These are phyloP conservation scores for Acleris holmiana DNA, from an alignment of 2,888 invertebrate species.

Conservation along the genomic window DNA sequence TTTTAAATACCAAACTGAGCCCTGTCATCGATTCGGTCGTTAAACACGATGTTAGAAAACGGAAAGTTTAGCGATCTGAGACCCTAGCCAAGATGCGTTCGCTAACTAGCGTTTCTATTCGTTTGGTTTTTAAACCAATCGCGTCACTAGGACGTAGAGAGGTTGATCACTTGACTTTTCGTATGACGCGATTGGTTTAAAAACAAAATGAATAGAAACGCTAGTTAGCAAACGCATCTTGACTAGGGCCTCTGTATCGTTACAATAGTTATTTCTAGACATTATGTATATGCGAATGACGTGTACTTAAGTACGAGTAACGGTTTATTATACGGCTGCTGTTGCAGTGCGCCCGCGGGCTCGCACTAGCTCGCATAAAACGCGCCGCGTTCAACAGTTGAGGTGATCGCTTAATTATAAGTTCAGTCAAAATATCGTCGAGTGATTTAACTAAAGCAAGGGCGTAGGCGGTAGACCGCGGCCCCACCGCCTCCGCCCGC, in stretches of 20 bases:
- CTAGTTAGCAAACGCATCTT: too few relatives aligned
- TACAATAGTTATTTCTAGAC: constrained; percentile 49
- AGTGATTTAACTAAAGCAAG: constrained; percentile 20
- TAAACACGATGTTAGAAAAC: constrained; percentile 57
- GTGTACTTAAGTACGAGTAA: constrained; percentile 32
- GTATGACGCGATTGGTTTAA: too few relatives aligned
- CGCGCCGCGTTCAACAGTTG: constrained; percentile 48
- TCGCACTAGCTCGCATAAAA: constrained; percentile 41
- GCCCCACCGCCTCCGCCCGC: neutral
- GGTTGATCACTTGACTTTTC: too few relatives aligned
- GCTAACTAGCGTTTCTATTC: too few relatives aligned
- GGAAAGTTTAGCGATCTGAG: constrained; percentile 47
- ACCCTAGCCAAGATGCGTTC: too few relatives aligned
- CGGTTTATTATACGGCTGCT: constrained; percentile 26
- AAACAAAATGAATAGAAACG: too few relatives aligned
- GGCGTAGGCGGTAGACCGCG: neutral
- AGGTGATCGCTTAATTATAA: constrained; percentile 51
- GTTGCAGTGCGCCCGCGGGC: constrained; percentile 6
- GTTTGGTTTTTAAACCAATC: too few relatives aligned
- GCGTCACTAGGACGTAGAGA: too few relatives aligned
- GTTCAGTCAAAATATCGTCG: constrained; percentile 46
- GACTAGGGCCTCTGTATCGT: too few relatives aligned
- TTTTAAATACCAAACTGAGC: too few relatives aligned
- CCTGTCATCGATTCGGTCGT: neutral
- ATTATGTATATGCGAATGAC: constrained; percentile 57